These are phyloP conservation scores for Aviceda subcristata DNA, from an alignment of 2,113 vertebrate species.

Conservation along the genomic window DNA sequence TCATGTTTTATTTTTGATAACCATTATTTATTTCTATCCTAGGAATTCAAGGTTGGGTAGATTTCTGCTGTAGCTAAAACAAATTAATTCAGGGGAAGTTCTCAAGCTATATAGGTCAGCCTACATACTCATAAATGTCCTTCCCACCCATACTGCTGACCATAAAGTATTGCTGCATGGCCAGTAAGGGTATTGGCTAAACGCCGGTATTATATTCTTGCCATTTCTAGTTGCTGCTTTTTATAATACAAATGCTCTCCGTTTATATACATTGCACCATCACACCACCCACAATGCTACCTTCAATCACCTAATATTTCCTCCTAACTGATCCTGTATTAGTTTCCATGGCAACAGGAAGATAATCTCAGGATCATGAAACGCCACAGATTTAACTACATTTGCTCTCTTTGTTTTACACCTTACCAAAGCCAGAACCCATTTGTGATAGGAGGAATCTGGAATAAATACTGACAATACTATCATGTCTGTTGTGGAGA, in stretches of 20 bases:
- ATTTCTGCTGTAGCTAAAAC: background rate
- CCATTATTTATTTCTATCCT: background rate
- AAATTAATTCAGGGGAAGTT: background rate
- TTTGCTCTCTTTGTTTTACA: background rate
- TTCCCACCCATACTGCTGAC: background rate
- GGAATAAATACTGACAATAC: background rate
- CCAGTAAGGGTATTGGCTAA: background rate
- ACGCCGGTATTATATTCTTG: background rate
- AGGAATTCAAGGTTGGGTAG: background rate
- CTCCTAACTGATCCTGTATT: background rate
- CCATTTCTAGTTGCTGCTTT: background rate
- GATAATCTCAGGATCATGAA: background rate
- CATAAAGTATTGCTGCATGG: background rate
- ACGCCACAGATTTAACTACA: background rate
- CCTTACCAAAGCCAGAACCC: background rate
- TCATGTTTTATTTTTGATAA: background rate
- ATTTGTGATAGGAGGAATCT: background rate
- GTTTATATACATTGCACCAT: background rate
- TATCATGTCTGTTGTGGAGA: background rate
- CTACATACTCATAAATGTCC: background rate
- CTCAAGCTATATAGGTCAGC: background rate
- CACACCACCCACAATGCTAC: background rate
- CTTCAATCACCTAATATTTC: background rate
- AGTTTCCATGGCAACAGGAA: conserved; percentile 21
- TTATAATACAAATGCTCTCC: background rate